Conservation (phyloP, 2,113 vertebrate species). For the Gulo gulo region DNA sequence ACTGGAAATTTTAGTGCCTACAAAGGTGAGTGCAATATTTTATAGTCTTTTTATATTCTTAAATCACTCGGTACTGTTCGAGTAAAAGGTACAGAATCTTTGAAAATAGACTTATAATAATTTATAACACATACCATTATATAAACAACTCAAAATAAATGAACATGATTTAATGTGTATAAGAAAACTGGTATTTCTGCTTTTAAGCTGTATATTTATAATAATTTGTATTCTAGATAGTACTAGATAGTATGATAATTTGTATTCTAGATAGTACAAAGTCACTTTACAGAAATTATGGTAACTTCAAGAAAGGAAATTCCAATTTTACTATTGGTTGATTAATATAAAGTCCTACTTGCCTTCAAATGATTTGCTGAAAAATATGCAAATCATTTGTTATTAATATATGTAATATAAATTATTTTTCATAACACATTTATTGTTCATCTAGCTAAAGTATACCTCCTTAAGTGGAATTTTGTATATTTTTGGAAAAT, state of each 20-base stretch:
- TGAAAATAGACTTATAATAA: background rate
- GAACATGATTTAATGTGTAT: background rate
- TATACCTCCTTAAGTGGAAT: background rate
- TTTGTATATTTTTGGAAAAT: background rate
- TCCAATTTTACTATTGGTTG: background rate
- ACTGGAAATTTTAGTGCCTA: background rate
- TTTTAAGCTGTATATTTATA: background rate
- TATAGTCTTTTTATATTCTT: background rate
- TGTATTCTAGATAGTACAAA: background rate
- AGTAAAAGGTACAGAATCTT: background rate
- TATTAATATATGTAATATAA: background rate
- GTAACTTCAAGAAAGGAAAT: background rate
- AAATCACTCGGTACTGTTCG: background rate
- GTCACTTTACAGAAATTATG: background rate
- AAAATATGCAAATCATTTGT: background rate
- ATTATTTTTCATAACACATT: background rate
- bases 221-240: background rate
- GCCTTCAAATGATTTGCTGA: background rate
- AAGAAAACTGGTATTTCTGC: background rate
- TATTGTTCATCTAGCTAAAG: background rate
- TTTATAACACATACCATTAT: background rate
- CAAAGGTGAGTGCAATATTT: background rate
- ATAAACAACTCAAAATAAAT: background rate
- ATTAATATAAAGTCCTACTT: background rate
- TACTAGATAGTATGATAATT: background rate